phyloP scores from a whole-genome alignment of 2,113 vertebrate species.

The Arvicanthis niloticus region DNA sequence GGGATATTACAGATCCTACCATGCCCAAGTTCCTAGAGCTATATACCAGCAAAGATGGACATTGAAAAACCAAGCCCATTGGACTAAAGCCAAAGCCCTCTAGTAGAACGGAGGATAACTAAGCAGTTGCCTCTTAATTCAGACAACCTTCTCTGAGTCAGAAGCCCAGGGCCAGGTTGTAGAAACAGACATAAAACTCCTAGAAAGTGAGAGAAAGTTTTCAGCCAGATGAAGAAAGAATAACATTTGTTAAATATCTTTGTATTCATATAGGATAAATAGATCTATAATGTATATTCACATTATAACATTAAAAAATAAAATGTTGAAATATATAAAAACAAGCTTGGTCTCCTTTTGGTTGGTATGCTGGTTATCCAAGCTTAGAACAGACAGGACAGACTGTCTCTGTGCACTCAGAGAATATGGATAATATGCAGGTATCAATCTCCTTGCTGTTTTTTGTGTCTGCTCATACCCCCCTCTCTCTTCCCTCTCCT shows the following conservation, averaged over 20 bases:
- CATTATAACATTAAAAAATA: background rate
- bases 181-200: background rate
- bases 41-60: background rate
- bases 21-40: background rate
- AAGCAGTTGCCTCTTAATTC: background rate
- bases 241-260: background rate
- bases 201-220: background rate
- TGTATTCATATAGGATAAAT: background rate
- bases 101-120: background rate
- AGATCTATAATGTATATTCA: background rate
- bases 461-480: fast-evolving
- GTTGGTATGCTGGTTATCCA: background rate
- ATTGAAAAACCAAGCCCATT: constrained; percentile 27
- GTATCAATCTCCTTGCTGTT: background rate
- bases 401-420: too few relatives aligned
- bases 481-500: background rate
- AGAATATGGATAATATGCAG: background rate
- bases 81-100: background rate
- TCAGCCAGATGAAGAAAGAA: background rate
- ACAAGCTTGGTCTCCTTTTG: background rate
- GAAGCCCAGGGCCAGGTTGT: too few relatives aligned
- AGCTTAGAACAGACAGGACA: background rate
- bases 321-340: background rate
- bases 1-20: background rate
- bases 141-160: background rate